Percentiles rank a stretch among this genome's conserved stretches.
phyloP scores from a whole-genome alignment of 2,888 invertebrate genomes.

The Chouioia cunea region DNA sequence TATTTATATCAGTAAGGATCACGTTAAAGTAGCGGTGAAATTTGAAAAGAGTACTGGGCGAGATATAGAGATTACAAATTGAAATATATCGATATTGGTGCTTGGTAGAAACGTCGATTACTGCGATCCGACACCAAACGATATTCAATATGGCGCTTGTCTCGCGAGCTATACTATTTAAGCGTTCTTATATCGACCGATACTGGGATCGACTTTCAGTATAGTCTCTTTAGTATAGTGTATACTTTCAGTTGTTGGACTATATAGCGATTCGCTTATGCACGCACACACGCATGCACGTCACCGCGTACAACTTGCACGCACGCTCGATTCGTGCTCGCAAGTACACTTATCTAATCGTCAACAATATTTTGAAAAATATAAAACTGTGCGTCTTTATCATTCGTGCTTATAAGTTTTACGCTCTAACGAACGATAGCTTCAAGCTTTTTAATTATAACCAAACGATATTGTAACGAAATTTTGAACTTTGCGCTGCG shows the following conservation, averaged over 20 bases:
- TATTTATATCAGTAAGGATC: too few species aligned
- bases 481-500: conserved; percentile 9
- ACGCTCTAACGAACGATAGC: too few species aligned
- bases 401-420: too few species aligned
- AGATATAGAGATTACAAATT: too few species aligned
- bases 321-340: neutral
- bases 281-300: neutral
- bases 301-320: neutral
- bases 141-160: conserved; percentile 30
- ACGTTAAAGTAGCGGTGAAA: too few species aligned
- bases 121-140: neutral
- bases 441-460: neutral
- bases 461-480: conserved; percentile 11
- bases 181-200: conserved; percentile 16
- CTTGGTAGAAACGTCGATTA: conserved; percentile 24
- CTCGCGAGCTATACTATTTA: neutral
- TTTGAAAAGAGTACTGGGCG: too few species aligned
- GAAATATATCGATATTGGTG: conserved; percentile 43
- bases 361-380: too few species aligned
- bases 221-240: neutral
- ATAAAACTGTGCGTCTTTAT: too few species aligned
- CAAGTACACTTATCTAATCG: too few species aligned
- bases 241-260: too few species aligned
- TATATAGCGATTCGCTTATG: neutral
- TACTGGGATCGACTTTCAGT: conserved; percentile 28